A percentile compares a stretch with the other conserved stretches of the same genome.
phyloP scores from a whole-genome alignment of 2,888 invertebrate genomes.

The Clepsis dumicolana region DNA sequence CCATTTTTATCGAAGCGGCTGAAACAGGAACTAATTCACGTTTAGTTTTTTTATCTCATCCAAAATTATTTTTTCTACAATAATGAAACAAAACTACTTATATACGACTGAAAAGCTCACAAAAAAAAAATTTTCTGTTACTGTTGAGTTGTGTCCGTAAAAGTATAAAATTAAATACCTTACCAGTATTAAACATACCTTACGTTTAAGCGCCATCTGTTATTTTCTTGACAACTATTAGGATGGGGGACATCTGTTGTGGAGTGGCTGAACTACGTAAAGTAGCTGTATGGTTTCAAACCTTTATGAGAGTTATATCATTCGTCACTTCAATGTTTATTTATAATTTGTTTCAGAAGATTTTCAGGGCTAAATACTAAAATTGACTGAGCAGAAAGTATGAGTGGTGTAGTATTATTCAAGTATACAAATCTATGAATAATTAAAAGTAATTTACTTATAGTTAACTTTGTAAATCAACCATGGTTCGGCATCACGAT shows the following conservation, averaged over 20 bases:
- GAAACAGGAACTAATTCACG: no score
- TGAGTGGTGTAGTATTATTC: constrained; percentile 21
- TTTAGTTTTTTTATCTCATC: no score
- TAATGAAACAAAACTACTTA: no score
- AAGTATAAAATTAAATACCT: no score
- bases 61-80: no score
- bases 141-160: no score
- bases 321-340: constrained; percentile 10
- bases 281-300: constrained; percentile 11
- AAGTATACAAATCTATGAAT: constrained; percentile 20
- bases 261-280: constrained; percentile 32
- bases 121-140: no score
- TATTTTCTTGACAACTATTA: neutral
- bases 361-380: constrained; percentile 27
- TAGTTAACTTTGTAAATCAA: constrained; percentile 13
- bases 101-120: no score
- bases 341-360: constrained; percentile 38
- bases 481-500: constrained; percentile 16
- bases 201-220: constrained; percentile 52
- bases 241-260: constrained; percentile 14
- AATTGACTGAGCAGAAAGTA: constrained; percentile 30
- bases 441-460: constrained; percentile 8
- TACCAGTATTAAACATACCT: no score
- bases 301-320: constrained; percentile 35
- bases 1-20: no score